Conservation (phyloP, 2,113 vertebrate genomes). For the human region DNA sequence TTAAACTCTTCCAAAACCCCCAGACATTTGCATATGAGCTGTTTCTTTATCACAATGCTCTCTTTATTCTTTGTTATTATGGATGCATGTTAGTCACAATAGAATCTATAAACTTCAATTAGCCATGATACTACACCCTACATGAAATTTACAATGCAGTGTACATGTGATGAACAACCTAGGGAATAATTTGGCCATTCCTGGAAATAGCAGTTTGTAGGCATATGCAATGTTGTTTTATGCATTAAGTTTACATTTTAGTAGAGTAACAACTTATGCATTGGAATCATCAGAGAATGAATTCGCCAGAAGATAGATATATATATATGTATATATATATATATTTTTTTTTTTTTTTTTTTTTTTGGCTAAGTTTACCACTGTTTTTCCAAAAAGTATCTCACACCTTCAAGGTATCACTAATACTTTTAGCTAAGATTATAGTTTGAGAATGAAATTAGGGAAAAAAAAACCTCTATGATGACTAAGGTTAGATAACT, state of each 20-base stretch:
- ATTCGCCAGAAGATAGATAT: not conserved
- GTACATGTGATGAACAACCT: not conserved
- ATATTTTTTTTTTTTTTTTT: too few relatives aligned
- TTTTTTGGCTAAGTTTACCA: not conserved
- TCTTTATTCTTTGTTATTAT: not conserved
- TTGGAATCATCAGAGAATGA: not conserved
- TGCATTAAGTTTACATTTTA: not conserved
- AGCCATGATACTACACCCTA: not conserved
- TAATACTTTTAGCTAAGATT: not conserved
- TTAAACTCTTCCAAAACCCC: not conserved
- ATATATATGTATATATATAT: too few relatives aligned
- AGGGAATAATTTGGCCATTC: not conserved
- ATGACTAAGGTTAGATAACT: not conserved
- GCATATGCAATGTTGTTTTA: not conserved
- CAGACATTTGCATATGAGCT: not conserved
- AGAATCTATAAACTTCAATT: not conserved
- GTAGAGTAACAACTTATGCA: not conserved
- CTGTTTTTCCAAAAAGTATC: not conserved
- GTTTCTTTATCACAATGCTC: not conserved
- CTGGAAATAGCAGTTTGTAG: not conserved
- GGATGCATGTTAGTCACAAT: not conserved
- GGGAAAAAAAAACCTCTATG: not conserved
- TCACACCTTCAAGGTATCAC: not conserved
- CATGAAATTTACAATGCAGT: not conserved
- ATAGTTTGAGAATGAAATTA: conserved; percentile 25